Evolutionary conservation across 1,140 invertebrate genomes (phyloP).

Genomic region (Heliconius himera): DNA sequence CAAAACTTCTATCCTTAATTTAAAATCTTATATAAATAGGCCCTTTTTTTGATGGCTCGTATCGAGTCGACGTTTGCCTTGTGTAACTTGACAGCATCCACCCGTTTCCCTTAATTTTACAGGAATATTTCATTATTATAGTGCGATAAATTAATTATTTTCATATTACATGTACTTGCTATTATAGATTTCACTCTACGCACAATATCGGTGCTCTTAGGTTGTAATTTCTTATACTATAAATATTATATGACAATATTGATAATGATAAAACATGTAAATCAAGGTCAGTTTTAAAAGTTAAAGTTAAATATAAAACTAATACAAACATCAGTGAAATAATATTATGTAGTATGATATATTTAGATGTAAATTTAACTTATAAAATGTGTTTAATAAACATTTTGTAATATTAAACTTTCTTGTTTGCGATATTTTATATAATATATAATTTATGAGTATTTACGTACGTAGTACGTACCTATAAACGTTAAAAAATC

Average conservation of each 20-base stretch:
- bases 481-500: too few relatives aligned
- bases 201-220: neutral
- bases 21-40: conserved; percentile 42
- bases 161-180: neutral
- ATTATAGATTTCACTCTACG: neutral
- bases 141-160: neutral
- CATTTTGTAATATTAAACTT: too few relatives aligned
- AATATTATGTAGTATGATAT: neutral
- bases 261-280: neutral
- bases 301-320: neutral
- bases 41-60: conserved; percentile 66
- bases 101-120: conserved; percentile 34
- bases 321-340: neutral
- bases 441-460: neutral
- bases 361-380: too few relatives aligned
- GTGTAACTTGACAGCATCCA: conserved; percentile 26
- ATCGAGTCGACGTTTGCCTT: conserved; percentile 60
- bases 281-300: neutral
- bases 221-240: neutral
- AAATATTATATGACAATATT: neutral
- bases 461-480: too few relatives aligned
- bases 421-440: neutral
- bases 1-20: conserved; percentile 80
- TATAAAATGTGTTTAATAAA: too few relatives aligned
- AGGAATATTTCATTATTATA: conserved; percentile 15